A percentile compares a stretch with the other conserved stretches of the same genome.
phyloP scores from a whole-genome alignment of 2,888 invertebrate species.

The Ametastegia equiseti region DNA sequence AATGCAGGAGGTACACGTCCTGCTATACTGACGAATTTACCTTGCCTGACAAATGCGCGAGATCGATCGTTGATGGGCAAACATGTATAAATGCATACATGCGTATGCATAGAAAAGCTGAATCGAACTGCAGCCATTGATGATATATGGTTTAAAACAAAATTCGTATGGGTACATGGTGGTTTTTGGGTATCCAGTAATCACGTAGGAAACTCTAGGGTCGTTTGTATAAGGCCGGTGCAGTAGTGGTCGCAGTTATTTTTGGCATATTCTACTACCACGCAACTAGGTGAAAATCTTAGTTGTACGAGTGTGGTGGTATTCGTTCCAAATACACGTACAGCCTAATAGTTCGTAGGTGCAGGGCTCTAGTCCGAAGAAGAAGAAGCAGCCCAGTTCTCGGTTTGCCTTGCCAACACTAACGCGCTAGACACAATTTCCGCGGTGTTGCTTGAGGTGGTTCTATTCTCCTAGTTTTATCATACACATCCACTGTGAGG shows the following conservation, averaged over 20 bases:
- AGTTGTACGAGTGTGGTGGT: constrained; percentile 6
- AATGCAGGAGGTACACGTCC: no score
- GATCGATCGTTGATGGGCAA: no score
- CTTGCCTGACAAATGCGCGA: no score
- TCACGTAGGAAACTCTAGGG: constrained; percentile 17
- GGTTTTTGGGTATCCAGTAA: neutral
- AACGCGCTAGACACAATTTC: constrained; percentile 37
- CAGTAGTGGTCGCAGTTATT: constrained; percentile 58
- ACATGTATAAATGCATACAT: no score
- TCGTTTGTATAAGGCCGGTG: neutral
- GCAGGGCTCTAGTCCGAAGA: constrained; percentile 48
- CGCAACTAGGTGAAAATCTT: constrained; percentile 62
- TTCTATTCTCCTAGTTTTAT: neutral
- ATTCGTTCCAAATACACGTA: constrained; percentile 42
- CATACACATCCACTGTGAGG: no score
- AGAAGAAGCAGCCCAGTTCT: constrained; percentile 38
- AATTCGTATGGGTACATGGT: neutral
- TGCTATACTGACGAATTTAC: no score
- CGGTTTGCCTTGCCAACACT: constrained; percentile 39
- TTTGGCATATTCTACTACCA: constrained; percentile 57
- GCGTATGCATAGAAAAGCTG: no score
- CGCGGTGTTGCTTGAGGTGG: neutral
- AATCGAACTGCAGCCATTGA: no score
- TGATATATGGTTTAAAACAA: no score
- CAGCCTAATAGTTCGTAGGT: constrained; percentile 38